Conservation (phyloP, 2,888 invertebrate species). For the Leptarthrus brevirostris region DNA sequence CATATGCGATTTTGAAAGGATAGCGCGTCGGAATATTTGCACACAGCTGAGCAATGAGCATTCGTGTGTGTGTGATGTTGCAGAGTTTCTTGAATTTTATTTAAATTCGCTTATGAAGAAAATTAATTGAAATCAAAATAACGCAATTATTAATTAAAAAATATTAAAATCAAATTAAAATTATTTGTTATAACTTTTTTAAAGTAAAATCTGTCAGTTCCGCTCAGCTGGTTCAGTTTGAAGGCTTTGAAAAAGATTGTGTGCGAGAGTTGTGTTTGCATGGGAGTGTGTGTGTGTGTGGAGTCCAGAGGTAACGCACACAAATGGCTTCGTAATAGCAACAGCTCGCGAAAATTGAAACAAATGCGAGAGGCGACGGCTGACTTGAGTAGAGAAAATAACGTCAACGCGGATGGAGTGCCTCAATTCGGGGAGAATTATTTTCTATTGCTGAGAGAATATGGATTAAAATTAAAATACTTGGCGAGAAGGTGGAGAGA, state of each 20-base stretch:
- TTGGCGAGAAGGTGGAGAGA: slow-evolving; percentile 28
- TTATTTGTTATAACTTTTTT: no score
- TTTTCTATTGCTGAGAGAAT: slow-evolving; percentile 25
- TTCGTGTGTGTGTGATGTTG: not conserved
- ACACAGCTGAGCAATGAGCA: slow-evolving; percentile 8
- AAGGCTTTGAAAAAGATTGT: no score
- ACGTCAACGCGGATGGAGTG: slow-evolving; percentile 19
- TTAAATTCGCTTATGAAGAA: not conserved
- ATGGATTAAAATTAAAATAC: slow-evolving; percentile 30
- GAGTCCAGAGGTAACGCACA: no score
- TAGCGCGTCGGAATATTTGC: slow-evolving; percentile 18
- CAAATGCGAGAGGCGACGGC: slow-evolving; percentile 20
- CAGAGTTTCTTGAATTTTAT: slow-evolving; percentile 1
- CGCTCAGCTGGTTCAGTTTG: no score
- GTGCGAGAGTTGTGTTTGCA: no score
- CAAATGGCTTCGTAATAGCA: not conserved
- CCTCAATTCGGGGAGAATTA: slow-evolving; percentile 13
- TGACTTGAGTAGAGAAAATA: slow-evolving; percentile 10
- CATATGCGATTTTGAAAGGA: slow-evolving; percentile 26
- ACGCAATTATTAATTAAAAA: no score
- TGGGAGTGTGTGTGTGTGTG: no score
- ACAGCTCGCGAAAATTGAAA: slow-evolving; percentile 43
- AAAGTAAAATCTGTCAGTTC: no score
- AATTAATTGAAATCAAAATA: not conserved
- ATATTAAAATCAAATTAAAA: no score